Percentiles rank a stretch among this genome's conserved stretches.
These are phyloP conservation scores for Prunella fulvescens DNA, from an alignment of 2,113 vertebrate species.

Conservation along the genomic window DNA sequence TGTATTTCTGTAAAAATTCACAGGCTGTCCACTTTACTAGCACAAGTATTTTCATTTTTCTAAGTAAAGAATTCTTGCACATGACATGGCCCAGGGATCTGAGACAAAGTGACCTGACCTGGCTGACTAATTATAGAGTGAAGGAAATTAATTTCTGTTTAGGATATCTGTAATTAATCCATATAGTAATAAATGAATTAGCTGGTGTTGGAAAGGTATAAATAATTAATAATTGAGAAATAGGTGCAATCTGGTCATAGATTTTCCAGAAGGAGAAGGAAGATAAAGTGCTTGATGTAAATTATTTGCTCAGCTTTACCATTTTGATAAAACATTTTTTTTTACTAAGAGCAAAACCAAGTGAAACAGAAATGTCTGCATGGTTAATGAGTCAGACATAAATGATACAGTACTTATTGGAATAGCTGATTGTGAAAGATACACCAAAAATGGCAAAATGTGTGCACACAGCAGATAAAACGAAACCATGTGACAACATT, in stretches of 20 bases:
- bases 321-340: constrained; percentile 5
- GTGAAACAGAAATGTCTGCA: constrained; percentile 30
- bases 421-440: constrained; percentile 24
- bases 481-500: background rate
- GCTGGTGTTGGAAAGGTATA: background rate
- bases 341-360: constrained; percentile 11
- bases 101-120: background rate
- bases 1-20: background rate
- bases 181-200: background rate
- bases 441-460: constrained; percentile 18
- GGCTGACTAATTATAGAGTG: background rate
- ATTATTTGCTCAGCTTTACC: constrained; percentile 32
- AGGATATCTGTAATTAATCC: constrained; percentile 24
- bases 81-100: background rate
- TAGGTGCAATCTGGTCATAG: background rate
- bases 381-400: constrained; percentile 34
- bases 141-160: constrained; percentile 15
- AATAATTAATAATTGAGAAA: constrained; percentile 38
- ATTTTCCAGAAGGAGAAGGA: constrained; percentile 1
- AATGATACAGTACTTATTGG: constrained; percentile 4
- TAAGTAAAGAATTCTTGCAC: background rate
- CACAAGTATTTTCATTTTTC: background rate
- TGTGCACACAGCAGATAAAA: constrained; percentile 47
- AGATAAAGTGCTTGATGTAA: constrained; percentile 4
- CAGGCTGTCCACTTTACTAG: background rate